Percentiles rank a stretch among this genome's conserved stretches.
These are phyloP conservation scores for Danio kyathit DNA, from an alignment of 2,797 vertebrate genomes.

Conservation along the genomic window DNA sequence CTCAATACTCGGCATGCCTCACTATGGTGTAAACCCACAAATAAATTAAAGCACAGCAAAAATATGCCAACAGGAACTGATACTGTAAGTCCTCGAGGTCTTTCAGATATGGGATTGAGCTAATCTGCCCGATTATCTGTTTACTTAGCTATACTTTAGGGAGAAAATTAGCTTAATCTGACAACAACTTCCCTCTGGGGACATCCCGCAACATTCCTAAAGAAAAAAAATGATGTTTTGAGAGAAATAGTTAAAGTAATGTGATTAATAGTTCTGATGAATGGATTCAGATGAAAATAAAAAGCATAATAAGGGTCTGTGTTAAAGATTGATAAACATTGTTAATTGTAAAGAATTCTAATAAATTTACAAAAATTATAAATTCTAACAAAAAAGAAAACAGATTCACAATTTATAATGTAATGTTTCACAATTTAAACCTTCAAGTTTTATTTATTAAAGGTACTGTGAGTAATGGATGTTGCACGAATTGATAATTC, in stretches of 20 bases:
- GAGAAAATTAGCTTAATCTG: neutral
- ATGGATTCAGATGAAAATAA: neutral
- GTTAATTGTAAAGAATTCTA: no score
- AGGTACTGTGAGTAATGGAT: neutral
- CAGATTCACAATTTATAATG: neutral
- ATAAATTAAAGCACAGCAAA: constrained; percentile 2
- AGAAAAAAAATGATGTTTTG: neutral
- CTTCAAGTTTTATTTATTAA: neutral
- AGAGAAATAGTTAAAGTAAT: neutral
- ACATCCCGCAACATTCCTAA: neutral
- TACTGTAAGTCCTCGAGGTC: neutral
- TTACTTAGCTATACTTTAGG: neutral
- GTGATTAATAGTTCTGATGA: neutral
- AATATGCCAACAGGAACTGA: constrained; percentile 14
- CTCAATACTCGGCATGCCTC: neutral
- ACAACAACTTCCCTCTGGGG: neutral
- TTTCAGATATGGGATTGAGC: neutral
- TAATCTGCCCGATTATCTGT: constrained; percentile 11
- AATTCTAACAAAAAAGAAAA: neutral
- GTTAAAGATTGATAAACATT: no score
- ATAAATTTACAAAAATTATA: no score
- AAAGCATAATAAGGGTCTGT: neutral
- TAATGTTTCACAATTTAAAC: neutral
- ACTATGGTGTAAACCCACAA: neutral
- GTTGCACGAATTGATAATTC: neutral